phyloP scores from a whole-genome alignment of 2,113 vertebrate species.

The Hassar affinis region DNA sequence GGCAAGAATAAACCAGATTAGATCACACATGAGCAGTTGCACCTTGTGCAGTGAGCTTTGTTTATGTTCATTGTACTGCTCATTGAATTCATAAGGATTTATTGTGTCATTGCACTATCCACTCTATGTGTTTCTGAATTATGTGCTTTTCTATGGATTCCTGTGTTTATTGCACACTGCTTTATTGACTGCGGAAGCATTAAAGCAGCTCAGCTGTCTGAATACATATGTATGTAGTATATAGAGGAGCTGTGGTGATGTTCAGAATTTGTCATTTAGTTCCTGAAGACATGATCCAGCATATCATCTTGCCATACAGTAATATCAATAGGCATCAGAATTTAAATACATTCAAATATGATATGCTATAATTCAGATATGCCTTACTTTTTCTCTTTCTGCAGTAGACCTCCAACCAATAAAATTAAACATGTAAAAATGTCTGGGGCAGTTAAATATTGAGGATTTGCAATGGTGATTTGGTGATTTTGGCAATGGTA shows the following conservation, averaged over 20 bases:
- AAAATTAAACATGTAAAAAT: too few species aligned
- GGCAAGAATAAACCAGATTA: background rate
- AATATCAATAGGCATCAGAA: background rate
- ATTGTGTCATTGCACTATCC: background rate
- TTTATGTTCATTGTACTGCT: background rate
- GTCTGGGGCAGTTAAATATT: background rate
- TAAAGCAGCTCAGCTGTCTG: background rate
- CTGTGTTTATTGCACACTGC: background rate
- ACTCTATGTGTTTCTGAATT: background rate
- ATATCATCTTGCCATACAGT: background rate
- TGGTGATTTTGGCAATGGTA: background rate
- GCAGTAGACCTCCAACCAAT: background rate
- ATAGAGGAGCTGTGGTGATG: background rate
- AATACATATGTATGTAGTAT: background rate
- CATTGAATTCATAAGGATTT: background rate
- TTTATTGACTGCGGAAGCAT: background rate
- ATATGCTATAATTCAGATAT: background rate
- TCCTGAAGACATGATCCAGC: background rate
- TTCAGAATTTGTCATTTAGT: background rate
- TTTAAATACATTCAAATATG: background rate
- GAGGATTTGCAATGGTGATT: background rate
- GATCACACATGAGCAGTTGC: background rate
- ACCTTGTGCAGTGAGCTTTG: background rate
- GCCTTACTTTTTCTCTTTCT: background rate
- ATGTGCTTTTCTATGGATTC: background rate